Base-by-base conservation (phyloP, 2,797 vertebrate genomes). In the Ctenosaura bakeri region DNA sequence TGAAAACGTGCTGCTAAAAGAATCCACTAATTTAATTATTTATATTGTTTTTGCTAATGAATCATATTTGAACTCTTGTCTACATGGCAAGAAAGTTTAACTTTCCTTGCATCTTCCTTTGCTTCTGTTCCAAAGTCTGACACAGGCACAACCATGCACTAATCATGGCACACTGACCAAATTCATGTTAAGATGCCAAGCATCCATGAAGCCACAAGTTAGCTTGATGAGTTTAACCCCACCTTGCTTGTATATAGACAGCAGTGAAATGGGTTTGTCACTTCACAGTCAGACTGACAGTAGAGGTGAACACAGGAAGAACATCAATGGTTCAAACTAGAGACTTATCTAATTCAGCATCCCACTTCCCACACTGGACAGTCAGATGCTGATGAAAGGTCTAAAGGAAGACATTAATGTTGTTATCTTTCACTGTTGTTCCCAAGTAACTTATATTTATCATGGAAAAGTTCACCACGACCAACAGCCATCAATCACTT, bases 11-110 rank as follows among this genome's bases (percentile, higher is more conserved):
- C 59, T 66, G 69, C 18, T 87, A 83, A 38, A 86, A 66, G 20
- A 14, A 81, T 52, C 9, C 4, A 50, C 13, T 73, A 52, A 18
- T 71, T 78, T 50, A 77, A 77, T 76, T 62, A 77, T 80, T 38
- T 81, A 85, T 85, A 46, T 38, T 56, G 16, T 3, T 69, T 90
- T 78, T 79, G 42, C 18, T 85, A 80, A 85, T 52, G 50, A 52
- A 84, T 76, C 42, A 7, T 7, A 46, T 73, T 32, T 59, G 26
- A 59, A 88, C 22, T 52, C 54, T 35, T 18, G 66, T 29, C 38
- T 85, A n/a, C 0, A 77, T 8, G 14, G 54, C 2, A 59, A 62
- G 14, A 77, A 87, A 42, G n/a, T 42, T 29, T 74, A 5, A 77
- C 71, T 52, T 22, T n/a, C 18, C 13, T 83, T 62, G 42, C n/a